phyloP scores from a whole-genome alignment of 2,888 invertebrate genomes.

The Sinodicranocentrus sp. region DNA sequence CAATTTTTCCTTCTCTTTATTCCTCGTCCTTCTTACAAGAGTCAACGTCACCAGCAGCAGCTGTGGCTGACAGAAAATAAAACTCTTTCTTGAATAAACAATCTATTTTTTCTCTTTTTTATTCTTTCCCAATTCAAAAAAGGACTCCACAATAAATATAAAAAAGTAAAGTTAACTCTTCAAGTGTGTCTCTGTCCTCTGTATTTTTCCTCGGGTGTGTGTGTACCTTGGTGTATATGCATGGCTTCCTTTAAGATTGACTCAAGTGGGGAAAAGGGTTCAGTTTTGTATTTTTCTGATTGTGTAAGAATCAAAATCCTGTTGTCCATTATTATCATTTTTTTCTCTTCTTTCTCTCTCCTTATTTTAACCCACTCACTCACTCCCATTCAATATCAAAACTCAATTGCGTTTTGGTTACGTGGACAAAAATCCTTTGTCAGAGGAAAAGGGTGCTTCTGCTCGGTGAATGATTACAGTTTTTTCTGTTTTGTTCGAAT shows the following conservation, averaged over 20 bases:
- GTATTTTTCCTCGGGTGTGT: neutral
- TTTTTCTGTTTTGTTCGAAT: neutral
- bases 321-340: slow-evolving; percentile 26
- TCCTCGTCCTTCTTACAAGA: slow-evolving; percentile 7
- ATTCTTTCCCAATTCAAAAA: neutral
- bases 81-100: slow-evolving; percentile 28
- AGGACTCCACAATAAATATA: neutral
- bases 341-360: no score
- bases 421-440: slow-evolving; percentile 16
- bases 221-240: no score
- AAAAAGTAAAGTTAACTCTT: slow-evolving; percentile 19
- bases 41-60: slow-evolving; percentile 26
- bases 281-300: slow-evolving; percentile 14
- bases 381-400: neutral
- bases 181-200: slow-evolving; percentile 1
- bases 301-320: slow-evolving; percentile 26
- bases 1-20: neutral
- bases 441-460: neutral
- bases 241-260: neutral
- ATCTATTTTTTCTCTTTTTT: slow-evolving; percentile 4
- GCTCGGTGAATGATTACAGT: slow-evolving; percentile 10
- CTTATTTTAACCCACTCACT: slow-evolving; percentile 7
- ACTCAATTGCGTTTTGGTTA: slow-evolving; percentile 25
- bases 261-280: slow-evolving; percentile 17
- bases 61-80: slow-evolving; percentile 26